phyloP scores from a whole-genome alignment of 2,113 vertebrate genomes.

The Vireo altiloquus region DNA sequence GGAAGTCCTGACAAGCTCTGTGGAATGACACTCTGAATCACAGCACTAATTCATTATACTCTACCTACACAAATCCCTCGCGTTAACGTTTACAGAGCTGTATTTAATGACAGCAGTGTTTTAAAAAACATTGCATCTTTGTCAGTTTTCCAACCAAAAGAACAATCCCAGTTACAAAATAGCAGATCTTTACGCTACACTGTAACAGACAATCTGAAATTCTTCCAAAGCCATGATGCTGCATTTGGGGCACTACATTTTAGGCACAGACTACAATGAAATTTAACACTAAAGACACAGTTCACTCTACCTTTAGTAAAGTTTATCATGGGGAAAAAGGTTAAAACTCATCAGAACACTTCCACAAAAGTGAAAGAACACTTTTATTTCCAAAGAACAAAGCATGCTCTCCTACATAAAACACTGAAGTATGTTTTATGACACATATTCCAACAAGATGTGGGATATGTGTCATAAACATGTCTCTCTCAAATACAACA shows the following conservation, averaged over 20 bases:
- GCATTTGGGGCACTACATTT: not conserved
- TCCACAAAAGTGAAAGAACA: not conserved
- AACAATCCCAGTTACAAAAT: not conserved
- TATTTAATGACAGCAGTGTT: not conserved
- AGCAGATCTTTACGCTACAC: not conserved
- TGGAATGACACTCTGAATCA: conserved; percentile 19
- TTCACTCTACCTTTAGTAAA: not conserved
- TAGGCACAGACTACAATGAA: not conserved
- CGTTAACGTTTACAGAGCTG: not conserved
- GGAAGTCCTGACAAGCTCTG: conserved; percentile 46
- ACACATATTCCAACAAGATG: not conserved
- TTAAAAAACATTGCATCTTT: not conserved
- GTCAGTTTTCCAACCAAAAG: not conserved
- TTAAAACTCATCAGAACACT: not conserved
- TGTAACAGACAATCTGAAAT: not conserved
- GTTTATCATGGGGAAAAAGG: not conserved
- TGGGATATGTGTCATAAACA: not conserved
- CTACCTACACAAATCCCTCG: not conserved
- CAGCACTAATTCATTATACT: not conserved
- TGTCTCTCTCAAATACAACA: not conserved
- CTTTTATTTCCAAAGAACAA: not conserved
- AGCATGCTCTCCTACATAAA: not conserved
- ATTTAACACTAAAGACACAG: not conserved
- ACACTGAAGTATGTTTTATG: not conserved
- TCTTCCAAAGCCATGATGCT: not conserved